These are phyloP conservation scores for Xenus cinereus DNA, from an alignment of 2,113 vertebrate genomes.

Conservation along the genomic window DNA sequence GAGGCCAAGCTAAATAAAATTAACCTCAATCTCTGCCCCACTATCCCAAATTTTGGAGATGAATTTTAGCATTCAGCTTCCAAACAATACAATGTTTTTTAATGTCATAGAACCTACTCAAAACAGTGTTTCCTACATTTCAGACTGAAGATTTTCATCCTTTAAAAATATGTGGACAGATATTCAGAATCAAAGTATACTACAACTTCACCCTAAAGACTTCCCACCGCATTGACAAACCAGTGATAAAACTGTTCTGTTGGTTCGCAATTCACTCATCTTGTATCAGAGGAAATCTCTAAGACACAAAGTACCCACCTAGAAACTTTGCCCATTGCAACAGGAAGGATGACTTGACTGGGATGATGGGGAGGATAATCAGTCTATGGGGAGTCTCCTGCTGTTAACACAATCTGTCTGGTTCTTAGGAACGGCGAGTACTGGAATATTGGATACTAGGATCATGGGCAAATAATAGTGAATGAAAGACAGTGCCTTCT, in stretches of 20 bases:
- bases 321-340: background rate
- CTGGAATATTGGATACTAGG: background rate
- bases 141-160: background rate
- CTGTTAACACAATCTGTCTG: background rate
- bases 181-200: background rate
- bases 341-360: background rate
- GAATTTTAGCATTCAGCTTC: background rate
- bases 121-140: background rate
- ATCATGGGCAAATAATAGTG: background rate
- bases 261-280: accelerated
- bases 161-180: background rate
- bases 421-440: background rate
- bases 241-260: background rate
- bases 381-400: background rate
- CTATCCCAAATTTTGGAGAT: background rate
- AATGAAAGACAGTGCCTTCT: background rate
- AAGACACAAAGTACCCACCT: background rate
- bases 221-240: background rate
- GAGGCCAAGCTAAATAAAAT: background rate
- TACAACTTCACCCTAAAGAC: background rate
- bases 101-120: background rate
- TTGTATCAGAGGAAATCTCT: background rate
- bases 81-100: background rate
- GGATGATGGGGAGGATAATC: background rate
- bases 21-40: background rate